Conservation (phyloP, 2,113 vertebrate genomes). For the Saccopteryx leptura region DNA sequence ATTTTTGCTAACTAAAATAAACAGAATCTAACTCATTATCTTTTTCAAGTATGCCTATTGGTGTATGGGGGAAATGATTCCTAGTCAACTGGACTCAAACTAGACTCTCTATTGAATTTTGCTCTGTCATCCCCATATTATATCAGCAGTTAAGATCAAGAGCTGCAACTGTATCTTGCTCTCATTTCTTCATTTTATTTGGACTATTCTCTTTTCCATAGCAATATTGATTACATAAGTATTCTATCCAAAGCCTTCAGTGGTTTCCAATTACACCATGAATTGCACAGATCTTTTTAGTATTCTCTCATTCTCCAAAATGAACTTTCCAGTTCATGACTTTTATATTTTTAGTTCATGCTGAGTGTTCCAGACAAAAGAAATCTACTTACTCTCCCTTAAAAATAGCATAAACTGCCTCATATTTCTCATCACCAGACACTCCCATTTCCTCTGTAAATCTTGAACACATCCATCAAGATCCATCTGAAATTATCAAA, state of each 20-base stretch:
- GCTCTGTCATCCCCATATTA: too few relatives aligned
- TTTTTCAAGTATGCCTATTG: neutral
- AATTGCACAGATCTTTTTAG: neutral
- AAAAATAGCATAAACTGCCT: neutral
- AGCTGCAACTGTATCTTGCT: neutral
- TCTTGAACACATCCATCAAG: neutral
- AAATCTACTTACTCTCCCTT: neutral
- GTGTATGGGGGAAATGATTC: neutral
- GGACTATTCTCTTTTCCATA: neutral
- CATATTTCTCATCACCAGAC: neutral
- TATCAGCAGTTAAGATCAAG: neutral
- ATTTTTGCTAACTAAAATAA: neutral
- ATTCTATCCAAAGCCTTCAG: neutral
- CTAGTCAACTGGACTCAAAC: neutral
- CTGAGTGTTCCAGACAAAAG: neutral
- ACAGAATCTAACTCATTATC: neutral
- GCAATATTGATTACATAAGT: neutral
- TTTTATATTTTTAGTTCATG: neutral
- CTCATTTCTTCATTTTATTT: neutral
- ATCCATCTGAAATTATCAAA: neutral
- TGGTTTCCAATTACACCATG: neutral
- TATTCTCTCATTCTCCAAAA: neutral
- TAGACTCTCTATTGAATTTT: neutral
- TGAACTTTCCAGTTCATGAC: neutral
- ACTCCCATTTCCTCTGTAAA: neutral